Base-by-base conservation (phyloP, 1,140 invertebrate species). In the Condylostylus longicornis region DNA sequence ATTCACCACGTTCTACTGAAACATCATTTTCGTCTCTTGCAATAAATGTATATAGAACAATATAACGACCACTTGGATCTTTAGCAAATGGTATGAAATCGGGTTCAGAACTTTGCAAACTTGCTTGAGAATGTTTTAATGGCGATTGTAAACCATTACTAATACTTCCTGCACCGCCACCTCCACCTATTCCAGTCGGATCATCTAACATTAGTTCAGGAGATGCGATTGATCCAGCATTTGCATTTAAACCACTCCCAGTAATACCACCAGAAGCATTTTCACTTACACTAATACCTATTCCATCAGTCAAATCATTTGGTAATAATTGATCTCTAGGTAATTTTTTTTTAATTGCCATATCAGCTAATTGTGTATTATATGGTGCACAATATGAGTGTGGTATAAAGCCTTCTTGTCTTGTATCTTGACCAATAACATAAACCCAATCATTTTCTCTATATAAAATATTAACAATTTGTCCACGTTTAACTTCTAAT, bases 381-480 rank as follows among this genome's bases (percentile, higher is more conserved):
- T 79, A 87, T 0, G 86, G 82, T 1, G 83, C 81, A 61, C 86
- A 90, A 58, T 93, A 93, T 0, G 86, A 89, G 54, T 89, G 82
- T 8, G 90, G 90, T 46, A 95, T 90, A 50, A 94, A 96, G 2
- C 90, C 90, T 64, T 94, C 88, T 57, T 82, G 74, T 37, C 83
- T 66, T 19, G 81, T 82, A 41, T 86, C 82, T 32, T 86, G 82
- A 2, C 83, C 77, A 54, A 93, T 89, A 0, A 94, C 86, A 66
- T 94, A 94, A 1, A 91, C 84, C 90, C 90, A 95, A 52, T 94
- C 90, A 57, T 94, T 93, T 58, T 95, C 89, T 48, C 87, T 69
- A 59, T 95, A 95, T 37, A 95, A 62, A 36, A 93, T 78, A 65
- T 90, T 90, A 1, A 93, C 87, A 48, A 90, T 75, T 51, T 76